Percentiles rank a stretch among this genome's conserved stretches.
These are phyloP conservation scores for Actenoides lindsayi DNA, from an alignment of 2,113 vertebrate genomes.

Conservation along the genomic window DNA sequence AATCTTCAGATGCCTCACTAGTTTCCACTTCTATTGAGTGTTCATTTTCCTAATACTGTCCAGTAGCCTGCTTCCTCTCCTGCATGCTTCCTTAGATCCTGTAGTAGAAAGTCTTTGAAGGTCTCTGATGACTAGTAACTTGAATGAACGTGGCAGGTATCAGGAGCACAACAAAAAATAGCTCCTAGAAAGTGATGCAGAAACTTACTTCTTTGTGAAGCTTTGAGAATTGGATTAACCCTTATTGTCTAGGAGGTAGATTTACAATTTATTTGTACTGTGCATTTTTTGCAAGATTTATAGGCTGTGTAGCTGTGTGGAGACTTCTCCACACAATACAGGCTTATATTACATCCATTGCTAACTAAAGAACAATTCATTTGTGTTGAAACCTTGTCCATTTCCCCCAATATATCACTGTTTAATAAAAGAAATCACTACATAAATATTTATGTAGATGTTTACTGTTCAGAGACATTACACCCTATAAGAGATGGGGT, in stretches of 20 bases:
- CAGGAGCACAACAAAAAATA: neutral
- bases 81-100: neutral
- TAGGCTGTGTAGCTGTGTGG: neutral
- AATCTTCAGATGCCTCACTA: neutral
- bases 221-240: neutral
- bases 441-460: neutral
- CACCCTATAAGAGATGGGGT: neutral
- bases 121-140: neutral
- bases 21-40: neutral
- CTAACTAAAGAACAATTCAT: neutral
- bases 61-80: neutral
- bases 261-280: neutral
- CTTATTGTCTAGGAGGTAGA: neutral
- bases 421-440: neutral
- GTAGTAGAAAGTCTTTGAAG: neutral
- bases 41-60: neutral
- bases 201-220: neutral
- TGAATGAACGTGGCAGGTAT: neutral
- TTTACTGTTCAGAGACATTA: neutral
- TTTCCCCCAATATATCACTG: neutral
- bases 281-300: neutral
- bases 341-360: neutral
- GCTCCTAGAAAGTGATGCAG: neutral
- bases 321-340: neutral
- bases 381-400: neutral